A percentile compares a stretch with the other conserved stretches of the same genome.
phyloP scores from a whole-genome alignment of 2,888 invertebrate genomes.

The Pandemis corylana region DNA sequence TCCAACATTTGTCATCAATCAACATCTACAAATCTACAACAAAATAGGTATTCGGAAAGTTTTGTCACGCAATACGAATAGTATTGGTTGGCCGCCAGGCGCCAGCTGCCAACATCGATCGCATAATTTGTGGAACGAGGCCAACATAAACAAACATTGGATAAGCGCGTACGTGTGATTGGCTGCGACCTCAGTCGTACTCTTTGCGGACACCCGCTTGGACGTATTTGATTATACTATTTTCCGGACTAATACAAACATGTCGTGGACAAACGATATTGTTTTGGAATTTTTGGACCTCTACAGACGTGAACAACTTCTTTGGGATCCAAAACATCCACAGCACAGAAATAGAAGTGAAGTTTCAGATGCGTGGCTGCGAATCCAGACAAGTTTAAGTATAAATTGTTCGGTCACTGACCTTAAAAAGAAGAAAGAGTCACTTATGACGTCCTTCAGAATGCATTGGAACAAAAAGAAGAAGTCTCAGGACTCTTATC shows the following conservation, averaged over 20 bases:
- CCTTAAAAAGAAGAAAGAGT: constrained; percentile 79
- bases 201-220: constrained; percentile 46
- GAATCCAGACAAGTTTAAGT: constrained; percentile 67
- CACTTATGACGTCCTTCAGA: constrained; percentile 76
- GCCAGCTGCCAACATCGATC: constrained; percentile 63
- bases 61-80: constrained; percentile 42
- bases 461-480: constrained; percentile 68
- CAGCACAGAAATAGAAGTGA: constrained; percentile 68
- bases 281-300: constrained; percentile 73
- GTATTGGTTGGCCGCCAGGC: constrained; percentile 62
- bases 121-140: constrained; percentile 67
- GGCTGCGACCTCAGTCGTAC: constrained; percentile 54
- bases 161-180: constrained; percentile 58
- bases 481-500: constrained; percentile 58
- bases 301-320: constrained; percentile 67
- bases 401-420: constrained; percentile 64
- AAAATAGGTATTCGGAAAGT: not conserved
- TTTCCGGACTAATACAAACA: constrained; percentile 38
- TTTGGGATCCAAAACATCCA: constrained; percentile 77
- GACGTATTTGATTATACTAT: constrained; percentile 46
- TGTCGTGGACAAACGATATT: constrained; percentile 72
- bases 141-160: constrained; percentile 74
- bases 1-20: constrained; percentile 15
- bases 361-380: constrained; percentile 71
- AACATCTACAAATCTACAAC: not conserved